A percentile compares a stretch with the other conserved stretches of the same genome.
These are phyloP conservation scores for Oreochromis grahami DNA, from an alignment of 2,797 vertebrate species.

Conservation along the genomic window DNA sequence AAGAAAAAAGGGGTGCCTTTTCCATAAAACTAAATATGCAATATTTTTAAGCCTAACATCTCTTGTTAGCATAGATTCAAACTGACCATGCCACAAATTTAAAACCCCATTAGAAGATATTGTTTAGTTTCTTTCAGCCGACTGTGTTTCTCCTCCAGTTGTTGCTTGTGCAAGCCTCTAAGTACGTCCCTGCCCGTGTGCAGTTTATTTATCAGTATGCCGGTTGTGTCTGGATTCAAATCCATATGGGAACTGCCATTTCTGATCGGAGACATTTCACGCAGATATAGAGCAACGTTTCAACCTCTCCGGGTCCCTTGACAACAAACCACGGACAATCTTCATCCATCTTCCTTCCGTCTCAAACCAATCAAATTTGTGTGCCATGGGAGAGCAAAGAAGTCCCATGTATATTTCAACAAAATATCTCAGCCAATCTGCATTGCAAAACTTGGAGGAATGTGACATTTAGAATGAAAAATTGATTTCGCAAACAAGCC, in stretches of 20 bases:
- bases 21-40: neutral
- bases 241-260: conserved; percentile 66
- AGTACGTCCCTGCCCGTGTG: neutral
- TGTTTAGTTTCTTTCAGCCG: neutral
- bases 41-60: neutral
- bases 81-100: no score
- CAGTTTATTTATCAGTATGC: conserved; percentile 46
- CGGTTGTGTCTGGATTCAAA: conserved; percentile 34
- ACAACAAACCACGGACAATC: conserved; percentile 58
- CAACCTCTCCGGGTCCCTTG: conserved; percentile 52
- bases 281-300: conserved; percentile 45
- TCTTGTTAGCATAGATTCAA: neutral
- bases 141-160: neutral
- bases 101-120: neutral
- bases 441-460: conserved; percentile 48
- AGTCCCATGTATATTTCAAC: conserved; percentile 65
- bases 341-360: conserved; percentile 56
- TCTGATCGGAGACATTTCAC: conserved; percentile 58
- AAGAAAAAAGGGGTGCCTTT: neutral
- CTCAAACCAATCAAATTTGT: conserved; percentile 51
- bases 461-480: conserved; percentile 58
- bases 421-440: conserved; percentile 46
- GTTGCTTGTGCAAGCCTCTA: neutral
- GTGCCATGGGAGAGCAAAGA: conserved; percentile 41
- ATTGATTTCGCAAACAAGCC: conserved; percentile 50